A percentile compares a stretch with the other conserved stretches of the same genome.
phyloP scores from a whole-genome alignment of 2,113 vertebrate genomes.

The Mus pahari region DNA sequence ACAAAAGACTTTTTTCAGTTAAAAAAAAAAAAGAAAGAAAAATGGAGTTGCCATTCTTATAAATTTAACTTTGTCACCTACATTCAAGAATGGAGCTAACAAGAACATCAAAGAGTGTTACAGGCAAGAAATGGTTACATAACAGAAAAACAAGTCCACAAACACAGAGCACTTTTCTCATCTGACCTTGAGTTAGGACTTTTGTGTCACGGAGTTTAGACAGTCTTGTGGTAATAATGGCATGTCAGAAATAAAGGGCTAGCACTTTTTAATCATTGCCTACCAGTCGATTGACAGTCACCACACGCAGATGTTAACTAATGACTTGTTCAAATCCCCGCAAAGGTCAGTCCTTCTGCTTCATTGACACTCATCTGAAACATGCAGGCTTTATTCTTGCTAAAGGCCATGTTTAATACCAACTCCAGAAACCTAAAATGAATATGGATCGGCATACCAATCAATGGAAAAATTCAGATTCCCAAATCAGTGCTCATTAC shows the following conservation, averaged over 20 bases:
- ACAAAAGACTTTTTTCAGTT: slow-evolving; percentile 12
- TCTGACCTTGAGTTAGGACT: not conserved
- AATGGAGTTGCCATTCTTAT: slow-evolving; percentile 23
- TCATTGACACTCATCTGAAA: not conserved
- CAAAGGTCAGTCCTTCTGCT: not conserved
- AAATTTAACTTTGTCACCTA: slow-evolving; percentile 73
- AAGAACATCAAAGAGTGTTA: slow-evolving; percentile 61
- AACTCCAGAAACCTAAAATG: not conserved
- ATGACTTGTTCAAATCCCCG: not conserved
- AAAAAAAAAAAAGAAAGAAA: not conserved
- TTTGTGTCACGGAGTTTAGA: not conserved
- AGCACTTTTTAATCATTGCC: not conserved
- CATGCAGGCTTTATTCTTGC: not conserved
- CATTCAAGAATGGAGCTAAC: slow-evolving; percentile 59
- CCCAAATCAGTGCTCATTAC: not conserved
- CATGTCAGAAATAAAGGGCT: not conserved
- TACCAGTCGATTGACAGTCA: not conserved
- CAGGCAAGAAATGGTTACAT: slow-evolving; percentile 47
- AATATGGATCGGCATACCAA: not conserved
- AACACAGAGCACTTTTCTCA: not conserved
- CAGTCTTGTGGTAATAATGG: not conserved
- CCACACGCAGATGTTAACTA: not conserved
- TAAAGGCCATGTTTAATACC: not conserved
- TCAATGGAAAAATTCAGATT: not conserved
- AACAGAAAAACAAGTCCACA: slow-evolving; percentile 51